Evolutionary conservation across 1,140 invertebrate species (phyloP).

Genomic region (Callitettix versicolor): DNA sequence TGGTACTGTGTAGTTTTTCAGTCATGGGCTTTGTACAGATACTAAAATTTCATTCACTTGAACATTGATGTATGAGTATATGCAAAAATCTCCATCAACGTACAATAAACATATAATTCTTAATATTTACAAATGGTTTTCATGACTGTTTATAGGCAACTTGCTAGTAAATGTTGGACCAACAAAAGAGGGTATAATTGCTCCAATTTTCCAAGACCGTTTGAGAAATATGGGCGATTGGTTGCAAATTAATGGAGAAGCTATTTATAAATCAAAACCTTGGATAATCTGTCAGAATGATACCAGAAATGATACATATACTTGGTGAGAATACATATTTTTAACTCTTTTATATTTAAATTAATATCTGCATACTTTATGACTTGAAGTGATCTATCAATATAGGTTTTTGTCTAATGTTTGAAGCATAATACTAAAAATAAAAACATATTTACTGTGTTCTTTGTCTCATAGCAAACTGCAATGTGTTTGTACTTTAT

Average conservation of each 20-base stretch:
- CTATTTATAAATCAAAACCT: slow-evolving; percentile 71
- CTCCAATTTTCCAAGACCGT: slow-evolving; percentile 82
- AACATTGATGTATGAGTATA: too few species aligned
- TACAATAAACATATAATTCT: too few species aligned
- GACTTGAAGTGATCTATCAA: background rate
- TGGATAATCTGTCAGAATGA: slow-evolving; percentile 73
- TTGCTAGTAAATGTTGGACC: slow-evolving; percentile 84
- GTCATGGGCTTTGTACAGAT: too few species aligned
- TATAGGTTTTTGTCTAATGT: background rate
- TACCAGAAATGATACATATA: slow-evolving; percentile 47
- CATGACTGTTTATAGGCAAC: too few species aligned
- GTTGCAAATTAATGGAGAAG: slow-evolving; percentile 77
- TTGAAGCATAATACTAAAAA: too few species aligned
- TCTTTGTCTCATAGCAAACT: too few species aligned
- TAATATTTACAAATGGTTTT: too few species aligned
- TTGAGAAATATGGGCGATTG: slow-evolving; percentile 61
- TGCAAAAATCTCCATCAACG: too few species aligned
- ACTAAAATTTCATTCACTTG: too few species aligned
- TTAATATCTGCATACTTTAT: background rate
- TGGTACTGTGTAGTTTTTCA: too few species aligned
- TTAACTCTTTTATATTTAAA: background rate
- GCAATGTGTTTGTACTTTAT: too few species aligned
- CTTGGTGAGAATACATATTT: slow-evolving; percentile 58
- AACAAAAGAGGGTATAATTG: slow-evolving; percentile 77
- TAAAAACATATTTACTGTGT: too few species aligned